Base-by-base conservation (phyloP, 2,113 vertebrate species). In the Tachysurus fulvidraco region DNA sequence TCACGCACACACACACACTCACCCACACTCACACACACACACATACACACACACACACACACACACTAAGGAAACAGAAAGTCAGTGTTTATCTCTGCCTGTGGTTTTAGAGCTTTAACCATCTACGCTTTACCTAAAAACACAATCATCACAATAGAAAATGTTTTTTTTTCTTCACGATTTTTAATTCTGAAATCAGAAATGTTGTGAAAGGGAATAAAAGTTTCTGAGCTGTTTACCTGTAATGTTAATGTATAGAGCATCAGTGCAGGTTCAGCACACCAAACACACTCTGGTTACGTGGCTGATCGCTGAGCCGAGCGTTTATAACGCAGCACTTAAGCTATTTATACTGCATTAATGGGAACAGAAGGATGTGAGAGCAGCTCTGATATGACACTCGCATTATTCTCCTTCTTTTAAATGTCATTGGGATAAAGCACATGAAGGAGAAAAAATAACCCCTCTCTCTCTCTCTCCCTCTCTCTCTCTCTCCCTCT, bases 281-380 rank as follows among this genome's bases (percentile, higher is more conserved):
- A 3, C 17, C 50, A 78, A 78, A 55, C 76, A 17, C 50, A 3
- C 77, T 59, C 77, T 16, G 1, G 19, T 80, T 80, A 59, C 77
- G 10, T 28, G 1, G 28, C 77, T 57, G 57, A 57, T 80, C 52
- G 11, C 8, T 0, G n/a, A 55, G 76, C 76, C 2, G 50, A 55
- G 77, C 77, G 57, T 59, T 57, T 80, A 80, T 80, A 57, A 80
- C 77, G 1, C 77, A 36, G 77, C 77, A 80, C 77, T 80, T 59
- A 57, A 36, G 77, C 77, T 80, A 80, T 80, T 80, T 80, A 80
- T 80, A 80, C 77, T 4, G 17, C 19, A 57, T 80, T 80, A 80
- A 80, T 80, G 77, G 77, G 36, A 80, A 80, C 77, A 52, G 74
- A 77, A 80, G 77, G 77, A 80, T 80, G 77, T 80, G 17, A 80